phyloP scores from a whole-genome alignment of 2,888 invertebrate species.

The Elegia similella region DNA sequence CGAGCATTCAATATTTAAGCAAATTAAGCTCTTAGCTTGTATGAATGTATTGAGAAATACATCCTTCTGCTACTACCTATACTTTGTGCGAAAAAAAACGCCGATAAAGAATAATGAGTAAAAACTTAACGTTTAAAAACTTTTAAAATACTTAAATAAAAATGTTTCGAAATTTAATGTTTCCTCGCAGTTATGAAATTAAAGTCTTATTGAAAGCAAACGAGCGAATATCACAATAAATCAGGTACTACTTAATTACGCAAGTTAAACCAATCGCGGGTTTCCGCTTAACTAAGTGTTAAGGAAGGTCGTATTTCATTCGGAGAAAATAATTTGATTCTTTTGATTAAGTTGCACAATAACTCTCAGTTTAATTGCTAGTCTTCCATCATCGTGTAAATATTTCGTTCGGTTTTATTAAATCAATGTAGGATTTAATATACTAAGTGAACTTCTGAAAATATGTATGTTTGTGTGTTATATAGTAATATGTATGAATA shows the following conservation, averaged over 20 bases:
- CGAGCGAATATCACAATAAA: conserved; percentile 8
- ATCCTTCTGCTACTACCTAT: not conserved
- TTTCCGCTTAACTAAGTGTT: conserved; percentile 16
- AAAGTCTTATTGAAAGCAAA: conserved; percentile 29
- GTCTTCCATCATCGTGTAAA: not conserved
- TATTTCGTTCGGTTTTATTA: not conserved
- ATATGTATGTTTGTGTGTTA: too few relatives aligned
- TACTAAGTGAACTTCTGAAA: not conserved
- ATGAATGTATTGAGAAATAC: not conserved
- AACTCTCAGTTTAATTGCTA: not conserved
- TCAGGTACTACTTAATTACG: conserved; percentile 8
- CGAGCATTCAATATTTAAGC: too few relatives aligned
- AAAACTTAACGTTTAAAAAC: conserved; percentile 36
- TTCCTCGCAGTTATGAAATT: conserved; percentile 38
- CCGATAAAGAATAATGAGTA: conserved; percentile 39
- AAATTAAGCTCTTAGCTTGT: too few relatives aligned
- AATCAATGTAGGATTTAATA: not conserved
- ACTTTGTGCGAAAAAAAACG: not conserved
- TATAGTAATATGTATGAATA: too few relatives aligned
- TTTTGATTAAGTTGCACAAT: not conserved
- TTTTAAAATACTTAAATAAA: conserved; percentile 9
- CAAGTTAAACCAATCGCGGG: conserved; percentile 15
- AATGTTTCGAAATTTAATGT: conserved; percentile 37
- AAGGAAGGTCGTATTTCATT: conserved; percentile 16
- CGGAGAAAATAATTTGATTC: conserved; percentile 11